Evolutionary conservation across 2,113 vertebrate genomes (phyloP).

Genomic region (Regulus satrapa): DNA sequence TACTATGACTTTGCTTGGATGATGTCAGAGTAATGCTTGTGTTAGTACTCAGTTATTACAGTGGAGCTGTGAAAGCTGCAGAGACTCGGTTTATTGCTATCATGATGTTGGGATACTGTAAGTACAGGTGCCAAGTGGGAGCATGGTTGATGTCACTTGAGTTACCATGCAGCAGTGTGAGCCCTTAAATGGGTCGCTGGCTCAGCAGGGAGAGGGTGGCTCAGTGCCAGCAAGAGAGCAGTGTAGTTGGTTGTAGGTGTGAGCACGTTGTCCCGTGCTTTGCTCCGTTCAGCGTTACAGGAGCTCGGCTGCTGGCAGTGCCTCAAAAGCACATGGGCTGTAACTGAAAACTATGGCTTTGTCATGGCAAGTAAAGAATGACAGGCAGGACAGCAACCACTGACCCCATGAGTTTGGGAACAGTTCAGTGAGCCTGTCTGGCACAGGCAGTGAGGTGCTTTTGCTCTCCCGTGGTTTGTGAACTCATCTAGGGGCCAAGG

Average conservation of each 20-base stretch:
- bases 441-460: rapidly evolving
- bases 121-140: not conserved
- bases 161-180: rapidly evolving
- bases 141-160: rapidly evolving
- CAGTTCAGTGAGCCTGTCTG: not conserved
- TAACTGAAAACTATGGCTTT: not conserved
- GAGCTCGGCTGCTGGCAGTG: not conserved
- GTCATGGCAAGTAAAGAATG: not conserved
- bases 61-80: not conserved
- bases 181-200: rapidly evolving
- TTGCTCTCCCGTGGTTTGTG: not conserved
- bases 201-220: rapidly evolving
- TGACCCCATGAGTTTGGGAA: rapidly evolving
- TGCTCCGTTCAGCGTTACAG: rapidly evolving
- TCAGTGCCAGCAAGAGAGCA: not conserved
- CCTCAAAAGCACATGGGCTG: not conserved
- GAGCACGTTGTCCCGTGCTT: not conserved
- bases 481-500: not conserved
- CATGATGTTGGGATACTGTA: not conserved
- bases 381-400: not conserved
- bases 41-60: not conserved
- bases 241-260: not conserved
- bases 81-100: not conserved
- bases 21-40: not conserved
- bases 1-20: not conserved